Evolutionary conservation across 1,140 invertebrate genomes (phyloP).

Genomic region (Bombus cullumanus): DNA sequence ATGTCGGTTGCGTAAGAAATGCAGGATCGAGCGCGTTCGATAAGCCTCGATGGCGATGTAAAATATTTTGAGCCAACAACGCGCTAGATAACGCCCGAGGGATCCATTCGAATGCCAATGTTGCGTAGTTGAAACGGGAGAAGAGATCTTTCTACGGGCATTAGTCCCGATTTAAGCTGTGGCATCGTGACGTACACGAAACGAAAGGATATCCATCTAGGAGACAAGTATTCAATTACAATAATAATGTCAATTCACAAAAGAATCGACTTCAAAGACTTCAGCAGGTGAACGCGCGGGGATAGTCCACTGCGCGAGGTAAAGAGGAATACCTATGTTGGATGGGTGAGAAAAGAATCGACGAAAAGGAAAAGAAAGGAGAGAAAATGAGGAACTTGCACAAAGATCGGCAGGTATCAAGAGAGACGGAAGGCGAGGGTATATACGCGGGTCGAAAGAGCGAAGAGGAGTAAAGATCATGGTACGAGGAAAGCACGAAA

Average conservation of each 20-base stretch:
- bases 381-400: not conserved
- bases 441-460: conserved; percentile 61
- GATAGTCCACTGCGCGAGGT: conserved; percentile 39
- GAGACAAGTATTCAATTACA: conserved; percentile 77
- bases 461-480: conserved; percentile 58
- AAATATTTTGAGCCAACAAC: conserved; percentile 29
- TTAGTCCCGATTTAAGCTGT: conserved; percentile 56
- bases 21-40: not conserved
- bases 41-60: not conserved
- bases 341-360: not conserved
- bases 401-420: conserved; percentile 16
- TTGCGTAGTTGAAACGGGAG: not conserved
- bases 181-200: conserved; percentile 33
- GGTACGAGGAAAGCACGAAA: conserved; percentile 52
- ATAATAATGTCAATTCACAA: conserved; percentile 76
- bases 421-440: conserved; percentile 31
- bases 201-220: conserved; percentile 65
- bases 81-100: conserved; percentile 13
- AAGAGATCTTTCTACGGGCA: conserved; percentile 4
- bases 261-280: conserved; percentile 74
- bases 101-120: not conserved
- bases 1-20: not conserved
- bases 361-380: conserved; percentile 11
- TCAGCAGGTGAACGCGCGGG: conserved; percentile 66
- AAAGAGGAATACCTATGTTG: not conserved